Base-by-base conservation (phyloP, 2,113 vertebrate species). In the Pterocles gutturalis region DNA sequence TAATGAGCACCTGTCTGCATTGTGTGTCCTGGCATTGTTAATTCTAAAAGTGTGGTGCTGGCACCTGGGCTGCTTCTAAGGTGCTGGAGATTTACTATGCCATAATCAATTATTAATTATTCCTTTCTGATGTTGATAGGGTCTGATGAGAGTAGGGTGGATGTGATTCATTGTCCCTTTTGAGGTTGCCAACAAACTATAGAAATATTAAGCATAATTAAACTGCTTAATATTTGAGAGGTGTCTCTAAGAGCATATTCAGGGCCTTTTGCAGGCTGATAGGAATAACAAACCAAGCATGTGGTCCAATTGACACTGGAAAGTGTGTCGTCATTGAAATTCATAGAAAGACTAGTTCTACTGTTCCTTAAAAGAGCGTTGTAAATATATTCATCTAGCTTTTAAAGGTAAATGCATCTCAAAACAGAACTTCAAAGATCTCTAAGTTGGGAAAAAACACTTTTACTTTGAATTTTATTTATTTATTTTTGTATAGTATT, bases 21-120 rank as follows among this genome's bases (percentile, higher is more conserved):
- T 48, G 11, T n/a, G 22, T 2, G 0, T 70, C 60, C 45, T 57
- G 64, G 49, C 5, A 9, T 46, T 55, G 11, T 46, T 89, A 41
- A 17, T 76, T 72, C 36, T 54, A 26, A 24, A 75, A 64, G 10
- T 1, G 1, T 45, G 29, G 8, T 43, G 33, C 34, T 1, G 4
- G 15, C 16, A 21, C 15, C 48, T 24, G 10, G 9, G 4, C 57
- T 70, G 31, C 12, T 58, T 81, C 90, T 46, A 51, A 25, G 41
- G 3, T 95, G 49, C 31, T 83, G 46, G 28, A 66, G 89, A 89
- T 87, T 92, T 89, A 69, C 67, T 90, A 1, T 81, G 45, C 53
- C n/a, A 38, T 94, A 83, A 93, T 91, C 78, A 93, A 86, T 89
- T 70, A 87, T 89, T 91, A 89, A 94, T 93, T 97, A 64, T 69